phyloP scores from a whole-genome alignment of 2,797 vertebrate genomes.

The Calcarius lapponicus region DNA sequence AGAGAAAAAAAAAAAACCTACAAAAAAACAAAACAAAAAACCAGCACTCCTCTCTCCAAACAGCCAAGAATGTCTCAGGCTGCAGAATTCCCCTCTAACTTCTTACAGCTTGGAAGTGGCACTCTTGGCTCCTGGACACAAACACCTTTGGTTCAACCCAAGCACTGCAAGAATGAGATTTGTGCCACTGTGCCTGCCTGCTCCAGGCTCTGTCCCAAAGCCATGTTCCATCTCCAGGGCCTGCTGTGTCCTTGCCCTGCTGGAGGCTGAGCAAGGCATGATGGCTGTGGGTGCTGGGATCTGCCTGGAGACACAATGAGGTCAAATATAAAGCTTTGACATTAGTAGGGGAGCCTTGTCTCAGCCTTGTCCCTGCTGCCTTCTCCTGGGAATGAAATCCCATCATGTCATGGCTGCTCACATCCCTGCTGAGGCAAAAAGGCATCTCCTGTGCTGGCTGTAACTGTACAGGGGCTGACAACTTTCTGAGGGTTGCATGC shows the following conservation, averaged over 20 bases:
- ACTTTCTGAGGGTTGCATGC: background rate
- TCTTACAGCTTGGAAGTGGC: constrained; percentile 77
- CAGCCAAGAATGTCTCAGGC: constrained; percentile 73
- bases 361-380: background rate
- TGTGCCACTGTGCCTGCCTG: background rate
- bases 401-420: background rate
- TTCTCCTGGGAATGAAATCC: background rate
- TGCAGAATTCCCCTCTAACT: constrained; percentile 72
- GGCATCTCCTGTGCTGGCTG: background rate
- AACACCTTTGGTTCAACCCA: background rate
- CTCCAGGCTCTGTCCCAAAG: background rate
- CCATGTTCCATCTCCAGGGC: background rate
- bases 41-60: constrained; percentile 70
- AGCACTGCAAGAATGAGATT: background rate
- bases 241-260: constrained; percentile 57
- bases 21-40: too few species aligned
- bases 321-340: background rate
- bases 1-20: too few species aligned
- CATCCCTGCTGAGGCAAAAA: background rate
- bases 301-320: constrained; percentile 69
- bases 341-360: background rate
- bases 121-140: constrained; percentile 58
- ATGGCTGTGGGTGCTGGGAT: constrained; percentile 80
- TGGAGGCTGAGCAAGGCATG: constrained; percentile 71
- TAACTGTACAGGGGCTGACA: background rate